A percentile compares a stretch with the other conserved stretches of the same genome.
These are phyloP conservation scores for Drosophila quadrilineata DNA, from an alignment of 1,140 invertebrate species.

Conservation along the genomic window DNA sequence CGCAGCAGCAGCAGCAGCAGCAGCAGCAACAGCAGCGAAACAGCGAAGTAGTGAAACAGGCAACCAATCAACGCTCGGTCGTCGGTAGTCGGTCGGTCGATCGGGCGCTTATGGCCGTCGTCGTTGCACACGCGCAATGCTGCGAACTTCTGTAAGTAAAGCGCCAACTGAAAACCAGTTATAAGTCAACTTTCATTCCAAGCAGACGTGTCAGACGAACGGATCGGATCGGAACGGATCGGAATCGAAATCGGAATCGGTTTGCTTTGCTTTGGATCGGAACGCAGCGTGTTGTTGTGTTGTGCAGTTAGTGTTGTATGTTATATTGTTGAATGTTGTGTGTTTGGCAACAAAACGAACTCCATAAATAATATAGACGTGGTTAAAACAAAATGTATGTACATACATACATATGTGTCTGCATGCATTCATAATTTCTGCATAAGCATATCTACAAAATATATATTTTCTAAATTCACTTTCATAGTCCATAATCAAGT, in stretches of 20 bases:
- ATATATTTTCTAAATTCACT: constrained; percentile 14
- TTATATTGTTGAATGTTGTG: constrained; percentile 13
- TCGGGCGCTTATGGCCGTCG: constrained; percentile 2
- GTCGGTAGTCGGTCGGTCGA: background rate
- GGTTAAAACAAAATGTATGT: background rate
- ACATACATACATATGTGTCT: background rate
- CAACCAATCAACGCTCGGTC: constrained; percentile 54
- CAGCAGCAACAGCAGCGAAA: background rate
- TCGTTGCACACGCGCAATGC: constrained; percentile 55
- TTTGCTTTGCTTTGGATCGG: constrained; percentile 16
- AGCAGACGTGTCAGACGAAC: constrained; percentile 66
- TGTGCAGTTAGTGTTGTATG: constrained; percentile 29
- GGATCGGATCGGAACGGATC: constrained; percentile 39
- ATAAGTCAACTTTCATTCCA: constrained; percentile 80
- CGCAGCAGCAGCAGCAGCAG: too few species aligned
- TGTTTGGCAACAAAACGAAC: constrained; percentile 39
- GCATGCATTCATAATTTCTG: constrained; percentile 2
- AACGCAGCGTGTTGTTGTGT: constrained; percentile 16
- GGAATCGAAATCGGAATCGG: too few species aligned
- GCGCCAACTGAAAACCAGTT: constrained; percentile 67
- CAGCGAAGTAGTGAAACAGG: constrained; percentile 18
- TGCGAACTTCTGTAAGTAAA: constrained; percentile 49
- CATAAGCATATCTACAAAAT: background rate
- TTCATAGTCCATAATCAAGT: constrained; percentile 21
- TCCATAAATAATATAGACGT: constrained; percentile 15